Evolutionary conservation across 2,113 vertebrate species (phyloP), one percentile per base, ranked within the genome.

Genomic region (Carassius auratus): DNA sequence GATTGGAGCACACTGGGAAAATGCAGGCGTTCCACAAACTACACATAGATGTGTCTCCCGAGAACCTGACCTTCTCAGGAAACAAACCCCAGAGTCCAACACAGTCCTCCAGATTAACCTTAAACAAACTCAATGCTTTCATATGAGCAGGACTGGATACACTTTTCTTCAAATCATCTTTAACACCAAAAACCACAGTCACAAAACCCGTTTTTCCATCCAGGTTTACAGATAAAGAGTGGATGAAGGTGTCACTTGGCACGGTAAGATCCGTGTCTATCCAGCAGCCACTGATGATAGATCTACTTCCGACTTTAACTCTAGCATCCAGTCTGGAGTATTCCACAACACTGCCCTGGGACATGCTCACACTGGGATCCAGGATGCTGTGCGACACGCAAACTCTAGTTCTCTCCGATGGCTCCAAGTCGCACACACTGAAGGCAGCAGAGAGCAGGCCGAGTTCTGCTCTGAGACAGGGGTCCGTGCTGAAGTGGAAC

Each of bases 11-110:
- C 85, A 96, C 76, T 0, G 97, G 97, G 86, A 98, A 99, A 86
- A 99, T 93, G 80, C 96, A 91, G 0, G 94, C 94, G 12, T 93
- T 96, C 98, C 98, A 99, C 88, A 99, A 89, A 85, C 95, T 96
- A 61, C 95, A 57, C 15, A 0, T 0, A 0, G 88, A 57, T 7
- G 14, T 77, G 2, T 90, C 90, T 2, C 94, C 87, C 0, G 96
- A 97, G 92, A 98, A 97, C 14, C 93, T 93, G 69, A 96, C 83
- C 0, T 83, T 85, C 0, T 95, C 95, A 2, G 86, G 21, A 19
- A 88, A 77, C 21, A 97, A 2, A 6, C 93, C 93, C 97, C 97
- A 98, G n/a, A 73, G 90, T 30, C 86, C 84, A 48, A 97, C 87
- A 85, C 96, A 96, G 0, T 94, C 89, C 0, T 75, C 45, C 0